These are phyloP conservation scores for Coilia nasus DNA, from an alignment of 2,797 vertebrate genomes.

Conservation along the genomic window DNA sequence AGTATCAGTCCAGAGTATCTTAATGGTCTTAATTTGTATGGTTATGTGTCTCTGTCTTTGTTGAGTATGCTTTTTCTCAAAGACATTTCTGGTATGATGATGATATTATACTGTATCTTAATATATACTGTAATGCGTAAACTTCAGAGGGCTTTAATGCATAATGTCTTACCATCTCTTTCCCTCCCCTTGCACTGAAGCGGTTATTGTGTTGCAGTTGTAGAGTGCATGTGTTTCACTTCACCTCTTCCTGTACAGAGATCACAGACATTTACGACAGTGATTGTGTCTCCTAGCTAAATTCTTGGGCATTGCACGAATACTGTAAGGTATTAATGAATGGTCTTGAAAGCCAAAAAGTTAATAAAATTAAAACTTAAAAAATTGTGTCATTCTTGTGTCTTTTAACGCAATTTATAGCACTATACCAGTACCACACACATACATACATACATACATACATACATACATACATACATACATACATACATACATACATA, in stretches of 20 bases:
- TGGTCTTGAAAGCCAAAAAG: not conserved
- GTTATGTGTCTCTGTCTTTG: not conserved
- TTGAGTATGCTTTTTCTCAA: not conserved
- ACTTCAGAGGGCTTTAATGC: not conserved
- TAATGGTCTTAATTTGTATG: too few species aligned
- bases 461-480: too few species aligned
- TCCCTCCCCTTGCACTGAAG: not conserved
- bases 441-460: too few species aligned
- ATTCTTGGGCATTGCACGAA: not conserved
- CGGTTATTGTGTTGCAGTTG: not conserved
- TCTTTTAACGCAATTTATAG: too few species aligned
- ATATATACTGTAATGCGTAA: not conserved
- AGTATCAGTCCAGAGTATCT: too few species aligned
- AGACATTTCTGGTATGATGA: not conserved
- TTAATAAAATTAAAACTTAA: not conserved
- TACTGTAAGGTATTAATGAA: not conserved
- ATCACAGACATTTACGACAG: conserved; percentile 1
- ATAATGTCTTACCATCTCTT: not conserved
- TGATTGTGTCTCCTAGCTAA: conserved; percentile 9
- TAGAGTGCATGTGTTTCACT: not conserved
- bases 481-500: not conserved
- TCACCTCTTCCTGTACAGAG: not conserved
- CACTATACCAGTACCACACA: too few species aligned
- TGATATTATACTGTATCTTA: not conserved
- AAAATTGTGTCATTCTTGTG: too few species aligned